A percentile compares a stretch with the other conserved stretches of the same genome.
phyloP scores from a whole-genome alignment of 2,113 vertebrate species.

The Gila orcuttii region DNA sequence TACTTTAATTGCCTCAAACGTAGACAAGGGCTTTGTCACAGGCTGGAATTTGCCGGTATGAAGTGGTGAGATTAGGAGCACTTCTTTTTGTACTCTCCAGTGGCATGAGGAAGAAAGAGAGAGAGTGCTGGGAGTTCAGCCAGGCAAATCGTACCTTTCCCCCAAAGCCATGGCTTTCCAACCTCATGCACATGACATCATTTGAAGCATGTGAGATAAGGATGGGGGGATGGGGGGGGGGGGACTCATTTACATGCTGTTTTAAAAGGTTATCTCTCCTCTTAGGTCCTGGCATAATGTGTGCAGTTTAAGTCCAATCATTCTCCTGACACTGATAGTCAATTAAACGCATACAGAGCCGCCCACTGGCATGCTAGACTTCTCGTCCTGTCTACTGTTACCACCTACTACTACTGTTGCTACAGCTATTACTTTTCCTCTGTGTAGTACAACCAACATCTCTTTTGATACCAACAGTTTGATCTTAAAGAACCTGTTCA shows the following conservation, averaged over 20 bases:
- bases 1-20: constrained; percentile 74
- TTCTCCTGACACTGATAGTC: constrained; percentile 68
- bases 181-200: constrained; percentile 61
- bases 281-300: constrained; percentile 68
- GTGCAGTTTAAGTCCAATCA: constrained; percentile 70
- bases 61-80: constrained; percentile 77
- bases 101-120: constrained; percentile 55
- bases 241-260: constrained; percentile 74
- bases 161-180: constrained; percentile 59
- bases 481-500: not conserved
- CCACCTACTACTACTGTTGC: constrained; percentile 45
- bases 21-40: constrained; percentile 68
- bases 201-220: constrained; percentile 63
- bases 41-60: constrained; percentile 69
- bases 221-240: constrained; percentile 69
- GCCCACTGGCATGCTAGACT: constrained; percentile 35
- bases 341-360: constrained; percentile 56
- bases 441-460: constrained; percentile 1
- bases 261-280: constrained; percentile 77
- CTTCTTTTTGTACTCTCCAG: constrained; percentile 71
- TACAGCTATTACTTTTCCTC: constrained; percentile 21
- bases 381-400: constrained; percentile 34
- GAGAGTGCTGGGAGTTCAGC: constrained; percentile 43
- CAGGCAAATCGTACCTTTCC: constrained; percentile 60
- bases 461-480: not conserved